phyloP scores from a whole-genome alignment of 1,140 invertebrate species.

The Spodoptera frugiperda region DNA sequence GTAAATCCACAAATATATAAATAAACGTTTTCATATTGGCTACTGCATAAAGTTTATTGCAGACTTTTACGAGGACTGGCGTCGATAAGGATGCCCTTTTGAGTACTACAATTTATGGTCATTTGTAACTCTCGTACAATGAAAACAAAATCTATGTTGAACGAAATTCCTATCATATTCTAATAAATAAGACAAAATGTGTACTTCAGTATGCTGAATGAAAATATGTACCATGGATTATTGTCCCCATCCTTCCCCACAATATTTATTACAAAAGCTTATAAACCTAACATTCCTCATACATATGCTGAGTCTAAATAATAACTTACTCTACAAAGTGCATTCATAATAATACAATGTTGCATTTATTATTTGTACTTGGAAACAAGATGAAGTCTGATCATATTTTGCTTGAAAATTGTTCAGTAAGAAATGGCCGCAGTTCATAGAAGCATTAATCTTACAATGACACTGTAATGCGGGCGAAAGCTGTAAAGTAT shows the following conservation, averaged over 20 bases:
- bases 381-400: background rate
- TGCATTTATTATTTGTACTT: conserved; percentile 24
- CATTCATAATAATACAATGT: conserved; percentile 33
- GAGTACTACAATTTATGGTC: conserved; percentile 46
- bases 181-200: too few species aligned
- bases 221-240: too few species aligned
- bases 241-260: too few species aligned
- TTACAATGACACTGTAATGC: conserved; percentile 9
- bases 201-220: too few species aligned
- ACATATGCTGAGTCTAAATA: conserved; percentile 6
- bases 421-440: background rate
- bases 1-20: conserved; percentile 80
- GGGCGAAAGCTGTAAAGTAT: conserved; percentile 15
- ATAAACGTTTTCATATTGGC: conserved; percentile 72
- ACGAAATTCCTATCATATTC: too few species aligned
- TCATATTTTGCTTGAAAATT: conserved; percentile 29
- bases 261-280: conserved; percentile 19
- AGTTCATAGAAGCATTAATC: conserved; percentile 21
- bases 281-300: conserved; percentile 1
- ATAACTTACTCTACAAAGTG: conserved; percentile 5
- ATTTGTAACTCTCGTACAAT: conserved; percentile 20
- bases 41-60: conserved; percentile 61
- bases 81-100: conserved; percentile 67
- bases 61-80: conserved; percentile 71
- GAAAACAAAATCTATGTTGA: background rate